Percentiles rank a stretch among this genome's conserved stretches.
These are phyloP conservation scores for Lottia gigantea DNA, from an alignment of 2,888 invertebrate genomes.

Conservation along the genomic window DNA sequence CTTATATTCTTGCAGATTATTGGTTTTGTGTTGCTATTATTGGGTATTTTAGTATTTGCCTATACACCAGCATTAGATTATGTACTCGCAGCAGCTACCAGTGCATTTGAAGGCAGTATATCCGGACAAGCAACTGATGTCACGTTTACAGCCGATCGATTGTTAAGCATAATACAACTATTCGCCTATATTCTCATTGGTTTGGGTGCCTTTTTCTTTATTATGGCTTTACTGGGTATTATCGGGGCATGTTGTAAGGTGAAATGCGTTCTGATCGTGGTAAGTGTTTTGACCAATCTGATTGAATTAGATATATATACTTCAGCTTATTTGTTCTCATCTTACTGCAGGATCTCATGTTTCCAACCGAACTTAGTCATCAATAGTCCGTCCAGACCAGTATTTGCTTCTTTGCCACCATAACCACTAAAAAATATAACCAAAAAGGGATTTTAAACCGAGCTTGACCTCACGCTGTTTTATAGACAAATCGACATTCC, in stretches of 20 bases:
- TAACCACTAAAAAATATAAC: too few species aligned
- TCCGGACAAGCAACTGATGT: not conserved
- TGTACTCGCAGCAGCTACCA: not conserved
- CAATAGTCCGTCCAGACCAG: too few species aligned
- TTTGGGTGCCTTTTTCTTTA: not conserved
- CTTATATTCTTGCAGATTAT: not conserved
- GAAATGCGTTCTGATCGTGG: not conserved
- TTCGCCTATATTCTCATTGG: not conserved
- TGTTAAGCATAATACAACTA: not conserved
- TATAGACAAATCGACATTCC: too few species aligned
- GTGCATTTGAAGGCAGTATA: not conserved
- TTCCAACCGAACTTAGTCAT: too few species aligned
- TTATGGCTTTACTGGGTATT: not conserved
- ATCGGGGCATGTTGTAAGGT: not conserved
- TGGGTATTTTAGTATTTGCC: slow-evolving; percentile 3
- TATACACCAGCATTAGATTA: not conserved
- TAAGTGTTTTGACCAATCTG: not conserved
- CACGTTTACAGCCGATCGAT: not conserved
- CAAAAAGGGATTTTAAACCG: too few species aligned
- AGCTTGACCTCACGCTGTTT: too few species aligned
- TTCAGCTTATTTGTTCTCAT: too few species aligned
- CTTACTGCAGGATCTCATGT: too few species aligned
- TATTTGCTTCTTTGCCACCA: too few species aligned
- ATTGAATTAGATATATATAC: too few species aligned
- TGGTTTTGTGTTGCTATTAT: not conserved